Conservation (phyloP, 2,888 invertebrate genomes). For the Harmothoe impar region DNA sequence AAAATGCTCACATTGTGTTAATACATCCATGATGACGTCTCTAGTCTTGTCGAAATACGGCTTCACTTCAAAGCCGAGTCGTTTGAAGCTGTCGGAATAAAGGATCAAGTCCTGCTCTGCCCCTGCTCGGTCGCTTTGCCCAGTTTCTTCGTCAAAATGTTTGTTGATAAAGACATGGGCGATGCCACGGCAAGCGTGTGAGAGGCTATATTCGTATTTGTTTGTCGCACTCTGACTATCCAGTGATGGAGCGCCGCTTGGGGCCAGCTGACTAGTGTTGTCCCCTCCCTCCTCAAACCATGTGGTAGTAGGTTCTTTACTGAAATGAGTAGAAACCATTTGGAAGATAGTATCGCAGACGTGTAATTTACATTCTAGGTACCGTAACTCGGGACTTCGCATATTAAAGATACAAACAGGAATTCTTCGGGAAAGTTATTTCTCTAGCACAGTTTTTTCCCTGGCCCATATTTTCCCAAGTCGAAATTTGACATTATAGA, state of each 20-base stretch:
- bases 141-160: background rate
- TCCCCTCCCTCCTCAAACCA: no score
- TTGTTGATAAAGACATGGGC: conserved; percentile 13
- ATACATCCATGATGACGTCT: background rate
- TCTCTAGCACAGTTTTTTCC: no score
- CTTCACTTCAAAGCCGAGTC: background rate
- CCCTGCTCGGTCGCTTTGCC: background rate
- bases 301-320: no score
- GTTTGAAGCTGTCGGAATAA: background rate
- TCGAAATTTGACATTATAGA: no score
- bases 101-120: background rate
- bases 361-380: no score
- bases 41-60: background rate
- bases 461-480: no score
- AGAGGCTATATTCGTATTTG: background rate
- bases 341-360: no score
- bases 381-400: no score
- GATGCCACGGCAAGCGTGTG: background rate
- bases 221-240: background rate
- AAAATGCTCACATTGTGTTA: background rate
- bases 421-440: no score
- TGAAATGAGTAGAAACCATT: no score
- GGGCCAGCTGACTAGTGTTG: background rate
- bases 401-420: no score
- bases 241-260: background rate